phyloP scores from a whole-genome alignment of 1,140 invertebrate genomes.

The Stegodyphus dumicola region DNA sequence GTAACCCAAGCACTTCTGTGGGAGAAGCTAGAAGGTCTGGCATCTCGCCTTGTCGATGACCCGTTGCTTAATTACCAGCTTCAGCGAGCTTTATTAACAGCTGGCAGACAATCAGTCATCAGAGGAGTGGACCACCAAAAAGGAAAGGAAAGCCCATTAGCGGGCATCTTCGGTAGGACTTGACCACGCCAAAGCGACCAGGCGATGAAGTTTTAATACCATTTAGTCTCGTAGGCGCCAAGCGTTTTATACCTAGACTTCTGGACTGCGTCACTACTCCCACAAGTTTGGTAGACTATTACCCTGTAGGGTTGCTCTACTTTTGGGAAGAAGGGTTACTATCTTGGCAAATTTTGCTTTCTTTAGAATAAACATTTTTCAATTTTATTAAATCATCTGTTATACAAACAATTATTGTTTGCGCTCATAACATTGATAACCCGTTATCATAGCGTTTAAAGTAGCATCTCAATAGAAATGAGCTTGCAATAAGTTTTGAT shows the following conservation, averaged over 20 bases:
- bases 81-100: slow-evolving; percentile 48
- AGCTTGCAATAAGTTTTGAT: no score
- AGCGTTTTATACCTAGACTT: slow-evolving; percentile 41
- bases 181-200: slow-evolving; percentile 44
- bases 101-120: slow-evolving; percentile 35
- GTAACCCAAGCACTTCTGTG: no score
- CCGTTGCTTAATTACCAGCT: slow-evolving; percentile 28
- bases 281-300: background rate
- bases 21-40: background rate
- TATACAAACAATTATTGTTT: no score
- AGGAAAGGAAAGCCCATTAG: slow-evolving; percentile 35
- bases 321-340: background rate
- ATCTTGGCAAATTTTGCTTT: no score
- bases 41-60: slow-evolving; percentile 5
- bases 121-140: slow-evolving; percentile 21
- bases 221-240: slow-evolving; percentile 45
- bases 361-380: no score
- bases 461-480: no score
- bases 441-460: no score
- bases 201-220: slow-evolving; percentile 48
- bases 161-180: slow-evolving; percentile 15
- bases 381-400: no score
- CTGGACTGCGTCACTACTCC: slow-evolving; percentile 33
- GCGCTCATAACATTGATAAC: no score
- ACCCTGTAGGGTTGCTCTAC: background rate